Evolutionary conservation across 2,888 invertebrate genomes (phyloP), one percentile per base, ranked within the genome.

Genomic region (Automeris io): DNA sequence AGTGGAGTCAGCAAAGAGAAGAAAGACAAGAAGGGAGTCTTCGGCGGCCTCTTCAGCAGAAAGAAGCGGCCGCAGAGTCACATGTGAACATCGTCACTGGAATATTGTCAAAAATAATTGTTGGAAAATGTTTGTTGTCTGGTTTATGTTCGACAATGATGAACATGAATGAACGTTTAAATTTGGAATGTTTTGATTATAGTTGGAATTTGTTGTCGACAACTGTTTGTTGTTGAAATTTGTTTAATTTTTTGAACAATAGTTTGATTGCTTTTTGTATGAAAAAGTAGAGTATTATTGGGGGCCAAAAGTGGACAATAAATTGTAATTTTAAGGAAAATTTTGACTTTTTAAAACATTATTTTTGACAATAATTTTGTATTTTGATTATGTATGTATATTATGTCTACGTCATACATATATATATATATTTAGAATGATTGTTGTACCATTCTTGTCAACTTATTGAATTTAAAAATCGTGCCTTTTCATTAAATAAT

Each of bases 21-120:
- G 54, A 88, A 88, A 39, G 89, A 89, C 63, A 89, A 88, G 66
- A 89, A 90, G 21, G 88, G 89, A 2, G 85, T 90, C 19, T 88
- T 90, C 55, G 88, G 88, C 43, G 88, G 88, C 18, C 77, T 90
- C n/a, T 90, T 90, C 70, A 88, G 88, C 49, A 78, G 88, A 39
- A 87, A 86, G 70, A 88, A 89, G 60, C 62, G 88, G 40, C 88
- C 88, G 1, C 87, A 85, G 51, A 88, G 89, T 52, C 88, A 89
- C 54, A 88, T 88, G 88, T 88, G 73, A 54, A 21, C 8, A 12
- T 39, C 33, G 29, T n/a, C 37, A 34, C 31, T 6, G 2, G 7
- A 12, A 33, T 6, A 26, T 19, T 22, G 12, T 21, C 8, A 18
- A 22, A 13, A 31, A 16, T n/a, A 31, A 18, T 18, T 12, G 13